A percentile compares a stretch with the other conserved stretches of the same genome.
Evolutionary conservation across 1,140 invertebrate genomes (phyloP).

Genomic region (Samia ricini): DNA sequence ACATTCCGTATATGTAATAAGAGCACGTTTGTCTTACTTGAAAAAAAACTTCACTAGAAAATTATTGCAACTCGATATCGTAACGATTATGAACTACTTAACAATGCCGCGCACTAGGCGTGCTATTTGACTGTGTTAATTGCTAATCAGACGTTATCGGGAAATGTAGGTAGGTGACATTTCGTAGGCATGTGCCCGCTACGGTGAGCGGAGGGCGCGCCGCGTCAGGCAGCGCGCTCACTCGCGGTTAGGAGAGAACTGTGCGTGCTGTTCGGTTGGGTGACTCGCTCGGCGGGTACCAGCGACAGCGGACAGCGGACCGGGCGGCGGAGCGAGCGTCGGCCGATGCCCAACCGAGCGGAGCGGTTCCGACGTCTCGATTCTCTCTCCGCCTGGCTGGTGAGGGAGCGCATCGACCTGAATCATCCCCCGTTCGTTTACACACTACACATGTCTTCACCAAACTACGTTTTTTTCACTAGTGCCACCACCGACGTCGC

Average conservation of each 20-base stretch:
- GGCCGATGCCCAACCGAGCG: constrained; percentile 32
- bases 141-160: constrained; percentile 57
- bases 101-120: constrained; percentile 35
- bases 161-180: constrained; percentile 56
- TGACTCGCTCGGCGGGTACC: constrained; percentile 11
- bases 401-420: constrained; percentile 53
- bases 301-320: constrained; percentile 1
- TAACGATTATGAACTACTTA: constrained; percentile 23
- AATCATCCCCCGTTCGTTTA: constrained; percentile 54
- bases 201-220: constrained; percentile 55
- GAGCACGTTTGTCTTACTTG: constrained; percentile 32
- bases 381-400: constrained; percentile 29
- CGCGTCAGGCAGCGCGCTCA: constrained; percentile 68
- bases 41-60: constrained; percentile 40
- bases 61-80: constrained; percentile 20
- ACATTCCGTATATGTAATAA: constrained; percentile 60
- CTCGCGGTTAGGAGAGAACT: constrained; percentile 68
- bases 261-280: constrained; percentile 41
- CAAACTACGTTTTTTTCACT: not conserved
- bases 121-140: constrained; percentile 52
- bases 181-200: constrained; percentile 61
- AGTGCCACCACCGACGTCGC: constrained; percentile 15
- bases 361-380: constrained; percentile 18
- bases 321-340: constrained; percentile 14
- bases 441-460: constrained; percentile 30